phyloP scores from a whole-genome alignment of 2,888 invertebrate species.

The Incurvaria masculella region DNA sequence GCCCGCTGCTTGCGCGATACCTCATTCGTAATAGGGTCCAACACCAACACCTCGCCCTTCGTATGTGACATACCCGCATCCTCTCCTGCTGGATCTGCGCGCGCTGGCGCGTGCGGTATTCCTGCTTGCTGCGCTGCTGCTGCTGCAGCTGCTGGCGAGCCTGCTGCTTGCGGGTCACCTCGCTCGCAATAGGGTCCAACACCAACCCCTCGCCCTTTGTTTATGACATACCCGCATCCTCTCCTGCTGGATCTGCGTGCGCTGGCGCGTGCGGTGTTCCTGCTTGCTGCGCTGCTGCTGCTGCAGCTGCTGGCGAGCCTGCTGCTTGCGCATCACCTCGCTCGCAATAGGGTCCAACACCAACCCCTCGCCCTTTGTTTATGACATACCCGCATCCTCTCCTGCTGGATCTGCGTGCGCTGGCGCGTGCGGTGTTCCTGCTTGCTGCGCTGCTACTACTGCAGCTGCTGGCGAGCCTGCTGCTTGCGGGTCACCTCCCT shows the following conservation, averaged over 20 bases:
- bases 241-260: slow-evolving; percentile 77
- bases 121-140: slow-evolving; percentile 74
- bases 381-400: slow-evolving; percentile 76
- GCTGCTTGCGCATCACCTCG: slow-evolving; percentile 76
- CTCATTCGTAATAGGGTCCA: slow-evolving; percentile 86
- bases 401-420: slow-evolving; percentile 75
- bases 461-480: slow-evolving; percentile 74
- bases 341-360: slow-evolving; percentile 85
- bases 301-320: slow-evolving; percentile 74
- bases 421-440: slow-evolving; percentile 82
- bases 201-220: slow-evolving; percentile 86
- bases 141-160: slow-evolving; percentile 75
- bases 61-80: slow-evolving; percentile 73
- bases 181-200: slow-evolving; percentile 83
- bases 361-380: slow-evolving; percentile 84
- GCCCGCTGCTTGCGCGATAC: slow-evolving; percentile 77
- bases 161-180: slow-evolving; percentile 74
- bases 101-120: slow-evolving; percentile 77
- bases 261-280: slow-evolving; percentile 77
- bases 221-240: slow-evolving; percentile 75
- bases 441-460: slow-evolving; percentile 70
- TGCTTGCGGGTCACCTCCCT: slow-evolving; percentile 79
- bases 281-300: slow-evolving; percentile 73
- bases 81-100: slow-evolving; percentile 80
- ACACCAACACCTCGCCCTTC: slow-evolving; percentile 82